These are phyloP conservation scores for Phoxinus phoxinus DNA, from an alignment of 2,113 vertebrate species.

Conservation along the genomic window DNA sequence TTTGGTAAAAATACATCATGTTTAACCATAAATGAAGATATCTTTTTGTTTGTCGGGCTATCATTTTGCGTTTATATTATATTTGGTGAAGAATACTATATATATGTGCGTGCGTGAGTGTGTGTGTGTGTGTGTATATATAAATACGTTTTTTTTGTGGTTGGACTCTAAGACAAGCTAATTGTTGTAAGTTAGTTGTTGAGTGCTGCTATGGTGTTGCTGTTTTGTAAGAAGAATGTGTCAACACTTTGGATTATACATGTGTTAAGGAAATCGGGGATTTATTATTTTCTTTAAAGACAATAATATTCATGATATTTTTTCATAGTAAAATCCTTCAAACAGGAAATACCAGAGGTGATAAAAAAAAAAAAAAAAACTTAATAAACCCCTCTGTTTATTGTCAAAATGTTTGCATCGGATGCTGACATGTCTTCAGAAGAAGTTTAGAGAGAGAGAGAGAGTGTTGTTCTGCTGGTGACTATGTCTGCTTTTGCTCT, in stretches of 20 bases:
- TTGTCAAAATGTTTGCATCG: neutral
- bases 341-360: neutral
- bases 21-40: neutral
- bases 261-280: neutral
- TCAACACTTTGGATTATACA: too few species aligned
- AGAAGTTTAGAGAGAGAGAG: conserved; percentile 20
- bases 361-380: neutral
- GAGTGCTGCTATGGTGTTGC: neutral
- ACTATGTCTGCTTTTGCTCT: conserved; percentile 64
- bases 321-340: neutral
- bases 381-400: neutral
- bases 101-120: too few species aligned
- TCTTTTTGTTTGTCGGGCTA: neutral
- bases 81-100: neutral
- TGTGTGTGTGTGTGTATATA: too few species aligned
- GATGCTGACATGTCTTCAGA: neutral
- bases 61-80: neutral
- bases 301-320: neutral
- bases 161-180: too few species aligned
- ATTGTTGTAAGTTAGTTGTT: neutral
- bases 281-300: neutral
- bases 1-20: neutral
- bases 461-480: conserved; percentile 26
- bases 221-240: neutral
- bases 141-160: too few species aligned